Conservation (phyloP, 2,113 vertebrate species). For the Ictidomys tridecemlineatus region DNA sequence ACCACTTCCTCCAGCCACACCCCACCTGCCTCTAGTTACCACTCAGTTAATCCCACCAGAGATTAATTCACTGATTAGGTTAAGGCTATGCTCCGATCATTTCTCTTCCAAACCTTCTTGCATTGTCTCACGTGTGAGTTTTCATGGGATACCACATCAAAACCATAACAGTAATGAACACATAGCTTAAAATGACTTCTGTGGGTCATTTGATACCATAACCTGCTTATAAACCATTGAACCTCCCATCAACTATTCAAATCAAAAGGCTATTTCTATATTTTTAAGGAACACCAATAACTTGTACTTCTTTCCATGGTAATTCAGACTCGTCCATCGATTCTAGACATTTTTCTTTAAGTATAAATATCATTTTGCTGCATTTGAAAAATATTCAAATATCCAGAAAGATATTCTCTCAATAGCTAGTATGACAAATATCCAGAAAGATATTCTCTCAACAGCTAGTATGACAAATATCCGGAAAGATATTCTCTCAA, state of each 20-base stretch:
- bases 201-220: constrained; percentile 21
- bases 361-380: neutral
- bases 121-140: no score
- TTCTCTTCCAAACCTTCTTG: no score
- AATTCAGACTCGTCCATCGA: constrained; percentile 13
- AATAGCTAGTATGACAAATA: neutral
- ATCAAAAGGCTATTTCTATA: neutral
- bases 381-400: constrained; percentile 52
- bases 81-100: no score
- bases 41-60: no score
- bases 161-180: neutral
- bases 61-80: no score
- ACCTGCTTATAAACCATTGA: neutral
- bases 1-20: no score
- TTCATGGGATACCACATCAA: no score
- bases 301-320: neutral
- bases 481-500: constrained; percentile 47
- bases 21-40: no score
- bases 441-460: constrained; percentile 41
- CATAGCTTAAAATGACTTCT: neutral
- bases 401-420: constrained; percentile 31
- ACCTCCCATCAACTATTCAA: neutral
- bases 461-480: neutral
- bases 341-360: constrained; percentile 48
- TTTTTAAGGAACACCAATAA: constrained; percentile 8